Evolutionary conservation across 1,140 invertebrate species (phyloP).

Genomic region (Andricus grossulariae): DNA sequence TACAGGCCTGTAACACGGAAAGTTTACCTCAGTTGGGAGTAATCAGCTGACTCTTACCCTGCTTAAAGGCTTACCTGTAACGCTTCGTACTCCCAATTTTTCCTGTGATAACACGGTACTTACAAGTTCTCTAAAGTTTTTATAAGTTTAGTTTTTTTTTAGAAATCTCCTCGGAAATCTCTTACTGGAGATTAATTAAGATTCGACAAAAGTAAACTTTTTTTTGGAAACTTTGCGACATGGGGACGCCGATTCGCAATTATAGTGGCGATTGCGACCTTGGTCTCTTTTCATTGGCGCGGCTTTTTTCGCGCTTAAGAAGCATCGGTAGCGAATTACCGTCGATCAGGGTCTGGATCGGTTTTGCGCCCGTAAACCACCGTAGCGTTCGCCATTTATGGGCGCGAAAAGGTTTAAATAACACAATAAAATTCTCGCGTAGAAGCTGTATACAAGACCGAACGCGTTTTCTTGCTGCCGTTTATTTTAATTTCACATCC

Average conservation of each 20-base stretch:
- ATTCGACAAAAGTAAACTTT: slow-evolving; percentile 28
- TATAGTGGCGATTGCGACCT: slow-evolving; percentile 12
- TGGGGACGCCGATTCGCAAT: not conserved
- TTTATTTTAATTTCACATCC: slow-evolving; percentile 74
- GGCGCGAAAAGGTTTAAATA: slow-evolving; percentile 65
- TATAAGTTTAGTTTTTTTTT: too few species aligned
- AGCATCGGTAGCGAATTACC: slow-evolving; percentile 20
- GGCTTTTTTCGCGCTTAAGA: not conserved
- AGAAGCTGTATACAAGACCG: slow-evolving; percentile 49
- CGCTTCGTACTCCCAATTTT: too few species aligned
- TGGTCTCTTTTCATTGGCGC: slow-evolving; percentile 3
- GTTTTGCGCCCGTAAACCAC: slow-evolving; percentile 64
- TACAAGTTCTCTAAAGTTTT: too few species aligned
- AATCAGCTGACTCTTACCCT: too few species aligned
- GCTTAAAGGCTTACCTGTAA: too few species aligned
- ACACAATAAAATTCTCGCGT: slow-evolving; percentile 66
- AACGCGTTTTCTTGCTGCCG: slow-evolving; percentile 67
- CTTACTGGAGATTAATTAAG: not conserved
- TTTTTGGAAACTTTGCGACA: not conserved
- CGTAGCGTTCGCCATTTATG: slow-evolving; percentile 53
- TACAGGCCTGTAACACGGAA: too few species aligned
- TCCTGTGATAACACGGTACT: too few species aligned
- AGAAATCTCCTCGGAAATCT: too few species aligned
- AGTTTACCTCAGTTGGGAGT: too few species aligned
- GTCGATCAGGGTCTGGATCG: slow-evolving; percentile 27